Base-by-base conservation (phyloP, 2,888 invertebrate species). In the Rotaria macrura region DNA sequence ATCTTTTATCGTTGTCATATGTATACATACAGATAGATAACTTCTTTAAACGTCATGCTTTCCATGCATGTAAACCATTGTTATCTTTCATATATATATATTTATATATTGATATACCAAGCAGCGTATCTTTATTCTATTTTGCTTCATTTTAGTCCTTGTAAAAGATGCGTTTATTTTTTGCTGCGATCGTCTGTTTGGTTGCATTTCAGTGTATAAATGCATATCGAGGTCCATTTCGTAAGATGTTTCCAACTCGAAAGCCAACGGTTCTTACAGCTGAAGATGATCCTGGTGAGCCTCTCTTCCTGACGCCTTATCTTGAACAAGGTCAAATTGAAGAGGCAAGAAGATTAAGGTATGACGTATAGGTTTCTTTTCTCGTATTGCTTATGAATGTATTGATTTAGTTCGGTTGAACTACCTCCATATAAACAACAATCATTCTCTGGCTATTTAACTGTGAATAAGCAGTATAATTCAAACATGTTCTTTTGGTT, bases 401-500 rank as follows among this genome's bases (percentile, higher is more conserved):
- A 12, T 0, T 49, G 17, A 49, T 65, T 65, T 65, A 43, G 43
- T 43, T 43, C 43, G 2, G 43, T 43, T 40, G 79, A 43, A 79
- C 43, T 79, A n/a, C 20, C 79, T 25, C 43, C 79, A 25, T 79
- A 43, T 43, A 43, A 25, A 43, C n/a, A 25, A n/a, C 79, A 93
- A 93, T 79, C 85, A 25, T 85, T 54, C 86, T 52, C 47, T 54
- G 84, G 85, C 23, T 54, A 85, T 52, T 52, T 96, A 85, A 96
- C 95, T 0, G 95, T 96, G 0, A 94, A 96, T 89, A 93, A 94
- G 88, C 90, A 92, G 1, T 94, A 92, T 89, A 93, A 94, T 88
- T 95, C 95, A 0, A 95, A 96, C 89, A 92, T 95, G 91, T 96
- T 95, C 91, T 95, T 96, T 91, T 96, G 96, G 96, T 96, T 94